phyloP scores from a whole-genome alignment of 2,113 vertebrate genomes.

The Hoplias malabaricus region DNA sequence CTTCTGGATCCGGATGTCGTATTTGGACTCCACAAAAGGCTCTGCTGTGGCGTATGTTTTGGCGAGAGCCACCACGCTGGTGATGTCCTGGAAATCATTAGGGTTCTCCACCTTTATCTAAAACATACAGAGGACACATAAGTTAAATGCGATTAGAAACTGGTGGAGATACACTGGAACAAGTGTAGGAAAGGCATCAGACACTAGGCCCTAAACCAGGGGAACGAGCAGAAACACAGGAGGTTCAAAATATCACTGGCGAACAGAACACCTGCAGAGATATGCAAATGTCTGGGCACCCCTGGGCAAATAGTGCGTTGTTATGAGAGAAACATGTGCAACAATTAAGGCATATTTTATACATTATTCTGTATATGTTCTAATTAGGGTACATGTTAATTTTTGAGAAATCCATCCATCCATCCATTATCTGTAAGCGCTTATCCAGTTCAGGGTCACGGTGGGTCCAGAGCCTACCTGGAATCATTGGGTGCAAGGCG shows the following conservation, averaged over 20 bases:
- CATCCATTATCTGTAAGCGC: too few relatives aligned
- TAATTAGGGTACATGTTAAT: too few relatives aligned
- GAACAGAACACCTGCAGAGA: not conserved
- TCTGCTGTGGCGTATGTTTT: slow-evolving; percentile 92
- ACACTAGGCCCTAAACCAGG: not conserved
- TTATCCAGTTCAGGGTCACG: too few relatives aligned
- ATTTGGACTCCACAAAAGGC: slow-evolving; percentile 92
- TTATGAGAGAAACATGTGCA: too few relatives aligned
- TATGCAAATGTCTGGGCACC: too few relatives aligned
- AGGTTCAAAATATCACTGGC: not conserved
- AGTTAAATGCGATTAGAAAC: not conserved
- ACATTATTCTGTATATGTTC: too few relatives aligned
- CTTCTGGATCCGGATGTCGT: slow-evolving; percentile 96
- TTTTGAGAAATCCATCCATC: too few relatives aligned
- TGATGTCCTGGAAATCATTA: slow-evolving; percentile 92
- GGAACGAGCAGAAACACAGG: not conserved
- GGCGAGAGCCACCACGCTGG: slow-evolving; percentile 90
- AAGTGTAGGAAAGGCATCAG: not conserved
- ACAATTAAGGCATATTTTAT: too few relatives aligned
- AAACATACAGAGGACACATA: slow-evolving; percentile 16
- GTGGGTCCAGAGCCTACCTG: too few relatives aligned
- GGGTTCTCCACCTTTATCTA: slow-evolving; percentile 97
- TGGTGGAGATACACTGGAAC: not conserved
- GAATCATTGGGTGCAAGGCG: too few relatives aligned
- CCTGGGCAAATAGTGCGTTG: too few relatives aligned